phyloP scores from a whole-genome alignment of 2,888 invertebrate genomes.

The Melinaea marsaeus region DNA sequence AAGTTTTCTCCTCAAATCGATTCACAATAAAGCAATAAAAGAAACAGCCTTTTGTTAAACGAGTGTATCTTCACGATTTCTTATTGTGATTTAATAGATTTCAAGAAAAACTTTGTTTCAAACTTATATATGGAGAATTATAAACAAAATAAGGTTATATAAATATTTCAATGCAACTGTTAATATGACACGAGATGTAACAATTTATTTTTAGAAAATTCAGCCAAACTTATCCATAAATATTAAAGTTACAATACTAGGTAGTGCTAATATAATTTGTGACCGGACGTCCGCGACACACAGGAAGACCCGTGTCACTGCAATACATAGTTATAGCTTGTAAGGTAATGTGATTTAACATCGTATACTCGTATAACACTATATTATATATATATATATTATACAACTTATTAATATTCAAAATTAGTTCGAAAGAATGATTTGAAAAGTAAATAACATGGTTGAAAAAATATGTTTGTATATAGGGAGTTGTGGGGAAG shows the following conservation, averaged over 20 bases:
- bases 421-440: no score
- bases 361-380: no score
- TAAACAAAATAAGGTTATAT: no score
- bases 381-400: no score
- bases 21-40: slow-evolving; percentile 1
- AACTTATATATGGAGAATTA: neutral
- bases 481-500: no score
- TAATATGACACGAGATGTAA: no score
- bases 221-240: neutral
- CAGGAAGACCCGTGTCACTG: slow-evolving; percentile 1
- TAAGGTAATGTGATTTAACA: neutral
- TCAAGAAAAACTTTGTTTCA: neutral
- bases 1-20: neutral
- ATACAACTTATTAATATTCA: no score
- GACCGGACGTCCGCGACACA: neutral
- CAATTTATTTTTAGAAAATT: no score
- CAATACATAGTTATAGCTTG: neutral
- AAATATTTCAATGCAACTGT: no score
- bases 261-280: slow-evolving; percentile 1
- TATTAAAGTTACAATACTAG: slow-evolving; percentile 4
- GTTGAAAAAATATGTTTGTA: no score
- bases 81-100: neutral
- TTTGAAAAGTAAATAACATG: no score
- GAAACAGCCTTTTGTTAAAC: neutral
- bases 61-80: neutral